Percentiles rank a stretch among this genome's conserved stretches.
phyloP scores from a whole-genome alignment of 2,113 vertebrate species.

The Cygnus atratus region DNA sequence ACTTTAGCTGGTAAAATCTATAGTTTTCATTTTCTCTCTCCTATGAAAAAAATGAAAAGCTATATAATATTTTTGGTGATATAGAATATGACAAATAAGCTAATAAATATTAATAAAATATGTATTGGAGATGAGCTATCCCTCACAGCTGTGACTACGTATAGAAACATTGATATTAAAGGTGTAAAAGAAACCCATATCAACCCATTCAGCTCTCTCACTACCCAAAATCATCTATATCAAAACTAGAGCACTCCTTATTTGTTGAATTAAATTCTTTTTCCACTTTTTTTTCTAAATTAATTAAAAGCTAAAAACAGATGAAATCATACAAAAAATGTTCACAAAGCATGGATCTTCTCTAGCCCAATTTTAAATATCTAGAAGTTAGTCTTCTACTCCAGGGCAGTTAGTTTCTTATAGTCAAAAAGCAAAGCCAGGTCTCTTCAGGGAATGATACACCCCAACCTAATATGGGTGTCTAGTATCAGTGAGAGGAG shows the following conservation, averaged over 20 bases:
- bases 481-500: not conserved
- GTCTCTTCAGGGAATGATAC: not conserved
- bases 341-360: not conserved
- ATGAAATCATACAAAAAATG: not conserved
- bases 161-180: not conserved
- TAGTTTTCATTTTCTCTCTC: not conserved
- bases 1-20: not conserved
- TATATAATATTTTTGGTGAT: not conserved
- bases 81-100: not conserved
- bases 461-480: not conserved
- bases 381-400: not conserved
- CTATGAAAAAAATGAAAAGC: not conserved
- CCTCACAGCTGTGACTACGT: not conserved
- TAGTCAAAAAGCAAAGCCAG: not conserved
- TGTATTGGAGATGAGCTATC: not conserved
- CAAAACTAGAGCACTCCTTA: not conserved
- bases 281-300: not conserved
- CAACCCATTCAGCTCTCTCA: not conserved
- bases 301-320: not conserved
- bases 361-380: not conserved
- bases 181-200: not conserved
- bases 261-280: not conserved
- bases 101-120: constrained; percentile 29
- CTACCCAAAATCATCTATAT: not conserved
- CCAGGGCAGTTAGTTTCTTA: not conserved